These are phyloP conservation scores for Myrmecophaga tridactyla DNA, from an alignment of 2,113 vertebrate genomes.

Conservation along the genomic window DNA sequence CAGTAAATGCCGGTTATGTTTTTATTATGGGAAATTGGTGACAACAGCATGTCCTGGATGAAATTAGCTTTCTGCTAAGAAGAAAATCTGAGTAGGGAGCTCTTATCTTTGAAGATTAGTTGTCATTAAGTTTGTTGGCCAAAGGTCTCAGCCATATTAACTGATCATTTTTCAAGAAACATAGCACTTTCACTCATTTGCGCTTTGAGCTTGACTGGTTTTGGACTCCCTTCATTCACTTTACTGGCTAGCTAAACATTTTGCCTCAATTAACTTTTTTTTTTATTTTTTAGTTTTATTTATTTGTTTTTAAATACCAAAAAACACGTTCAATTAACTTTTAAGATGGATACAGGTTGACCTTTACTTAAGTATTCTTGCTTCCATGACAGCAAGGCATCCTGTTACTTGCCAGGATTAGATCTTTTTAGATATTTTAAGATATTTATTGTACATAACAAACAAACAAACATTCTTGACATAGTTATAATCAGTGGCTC, in stretches of 20 bases:
- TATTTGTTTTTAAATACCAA: no score
- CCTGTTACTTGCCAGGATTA: conserved; percentile 24
- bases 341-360: background rate
- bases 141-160: background rate
- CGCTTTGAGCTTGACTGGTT: background rate
- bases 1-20: background rate
- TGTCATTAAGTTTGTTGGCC: conserved; percentile 51
- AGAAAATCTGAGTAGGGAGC: background rate
- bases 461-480: no score
- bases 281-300: no score
- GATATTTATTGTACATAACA: no score
- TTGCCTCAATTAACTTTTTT: conserved; percentile 30
- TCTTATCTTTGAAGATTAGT: conserved; percentile 45
- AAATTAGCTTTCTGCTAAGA: conserved; percentile 46
- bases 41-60: conserved; percentile 46
- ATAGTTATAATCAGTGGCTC: no score
- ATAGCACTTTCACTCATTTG: background rate
- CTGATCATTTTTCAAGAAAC: conserved; percentile 55
- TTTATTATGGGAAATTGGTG: conserved; percentile 28
- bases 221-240: conserved; percentile 18
- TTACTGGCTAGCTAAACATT: conserved; percentile 33
- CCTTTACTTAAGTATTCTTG: conserved; percentile 37
- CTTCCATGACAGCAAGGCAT: conserved; percentile 35
- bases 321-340: conserved; percentile 48
- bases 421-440: no score